Percentiles rank a stretch among this genome's conserved stretches.
Evolutionary conservation across 2,888 invertebrate species (phyloP).

Genomic region (Calameuta idolon): DNA sequence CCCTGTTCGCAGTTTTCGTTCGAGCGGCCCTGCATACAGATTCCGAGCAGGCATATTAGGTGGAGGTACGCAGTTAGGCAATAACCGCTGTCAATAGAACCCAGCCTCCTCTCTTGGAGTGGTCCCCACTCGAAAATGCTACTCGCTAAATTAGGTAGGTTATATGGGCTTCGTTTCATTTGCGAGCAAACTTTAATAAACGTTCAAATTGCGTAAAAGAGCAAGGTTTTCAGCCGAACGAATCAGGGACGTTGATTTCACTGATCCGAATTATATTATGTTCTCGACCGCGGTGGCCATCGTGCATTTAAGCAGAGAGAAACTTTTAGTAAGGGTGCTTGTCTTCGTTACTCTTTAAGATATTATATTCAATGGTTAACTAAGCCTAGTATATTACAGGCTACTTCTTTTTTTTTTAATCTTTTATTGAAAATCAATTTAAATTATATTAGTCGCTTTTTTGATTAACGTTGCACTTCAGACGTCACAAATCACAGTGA

Average conservation of each 20-base stretch:
- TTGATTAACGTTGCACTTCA: background rate
- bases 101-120: constrained; percentile 57
- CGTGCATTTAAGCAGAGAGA: background rate
- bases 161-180: constrained; percentile 68
- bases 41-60: constrained; percentile 66
- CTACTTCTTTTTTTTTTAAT: background rate
- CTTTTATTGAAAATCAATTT: background rate
- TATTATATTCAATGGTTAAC: background rate
- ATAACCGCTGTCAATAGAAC: constrained; percentile 68
- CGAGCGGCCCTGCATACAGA: constrained; percentile 62
- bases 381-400: background rate
- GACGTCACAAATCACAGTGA: background rate
- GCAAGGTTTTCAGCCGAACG: constrained; percentile 67
- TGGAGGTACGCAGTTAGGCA: constrained; percentile 68
- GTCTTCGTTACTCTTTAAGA: background rate
- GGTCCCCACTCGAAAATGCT: constrained; percentile 66
- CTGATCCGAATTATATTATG: constrained; percentile 18
- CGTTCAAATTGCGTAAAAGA: constrained; percentile 68
- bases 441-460: background rate
- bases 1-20: constrained; percentile 63
- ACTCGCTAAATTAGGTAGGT: constrained; percentile 68
- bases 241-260: constrained; percentile 25
- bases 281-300: background rate
- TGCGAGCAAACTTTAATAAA: constrained; percentile 69
- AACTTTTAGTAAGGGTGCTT: background rate